These are phyloP conservation scores for Sphecodes monilicornis DNA, from an alignment of 2,888 invertebrate species.

Conservation along the genomic window DNA sequence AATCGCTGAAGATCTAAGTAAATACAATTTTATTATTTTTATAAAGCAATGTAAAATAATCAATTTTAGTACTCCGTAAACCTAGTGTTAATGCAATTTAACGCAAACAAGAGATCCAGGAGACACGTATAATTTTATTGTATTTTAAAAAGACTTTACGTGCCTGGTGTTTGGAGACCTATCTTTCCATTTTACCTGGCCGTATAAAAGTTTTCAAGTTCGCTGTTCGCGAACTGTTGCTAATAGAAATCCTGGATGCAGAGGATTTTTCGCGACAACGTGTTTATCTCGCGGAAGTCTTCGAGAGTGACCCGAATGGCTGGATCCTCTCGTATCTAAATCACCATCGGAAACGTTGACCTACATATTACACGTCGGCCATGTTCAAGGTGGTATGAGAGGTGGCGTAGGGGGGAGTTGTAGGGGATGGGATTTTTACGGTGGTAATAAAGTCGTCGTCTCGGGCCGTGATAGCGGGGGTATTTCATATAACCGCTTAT, in stretches of 20 bases:
- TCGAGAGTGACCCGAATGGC: slow-evolving; percentile 2
- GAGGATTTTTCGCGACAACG: not conserved
- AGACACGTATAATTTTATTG: too few relatives aligned
- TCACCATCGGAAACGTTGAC: slow-evolving; percentile 53
- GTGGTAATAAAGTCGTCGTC: slow-evolving; percentile 44
- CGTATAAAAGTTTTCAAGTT: not conserved
- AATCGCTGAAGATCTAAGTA: too few relatives aligned
- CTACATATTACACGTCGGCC: slow-evolving; percentile 44
- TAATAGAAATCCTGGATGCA: slow-evolving; percentile 5
- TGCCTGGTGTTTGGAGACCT: not conserved
- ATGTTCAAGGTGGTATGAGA: slow-evolving; percentile 2
- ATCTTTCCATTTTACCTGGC: not conserved
- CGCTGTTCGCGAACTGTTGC: not conserved
- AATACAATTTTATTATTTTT: too few relatives aligned
- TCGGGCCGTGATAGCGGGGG: slow-evolving; percentile 20
- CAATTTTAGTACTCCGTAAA: too few relatives aligned
- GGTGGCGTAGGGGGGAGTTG: too few relatives aligned
- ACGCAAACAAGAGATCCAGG: too few relatives aligned
- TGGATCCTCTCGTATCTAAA: slow-evolving; percentile 32
- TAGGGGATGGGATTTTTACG: slow-evolving; percentile 36
- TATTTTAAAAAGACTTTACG: not conserved
- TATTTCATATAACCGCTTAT: slow-evolving; percentile 44
- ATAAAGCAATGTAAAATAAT: too few relatives aligned
- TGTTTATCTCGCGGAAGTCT: slow-evolving; percentile 34
- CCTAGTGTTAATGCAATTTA: too few relatives aligned